A percentile compares a stretch with the other conserved stretches of the same genome.
Conservation (phyloP, 2,888 invertebrate species). For the Andrena dorsata region DNA sequence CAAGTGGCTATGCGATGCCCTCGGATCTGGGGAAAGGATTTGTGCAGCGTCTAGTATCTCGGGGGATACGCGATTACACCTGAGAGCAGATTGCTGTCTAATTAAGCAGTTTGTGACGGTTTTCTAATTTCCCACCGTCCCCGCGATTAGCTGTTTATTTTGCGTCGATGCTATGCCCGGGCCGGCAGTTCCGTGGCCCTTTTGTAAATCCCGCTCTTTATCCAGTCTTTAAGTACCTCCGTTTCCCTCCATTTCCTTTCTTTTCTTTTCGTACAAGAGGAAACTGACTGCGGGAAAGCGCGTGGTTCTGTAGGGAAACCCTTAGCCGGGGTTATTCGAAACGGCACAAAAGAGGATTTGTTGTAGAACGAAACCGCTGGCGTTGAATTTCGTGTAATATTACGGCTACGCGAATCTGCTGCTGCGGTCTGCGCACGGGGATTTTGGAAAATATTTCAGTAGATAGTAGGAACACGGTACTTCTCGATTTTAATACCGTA, state of each 20-base stretch:
- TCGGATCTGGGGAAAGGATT: slow-evolving; percentile 22
- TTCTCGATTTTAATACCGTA: too few relatives aligned
- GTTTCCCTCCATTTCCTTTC: background rate
- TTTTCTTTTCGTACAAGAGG: slow-evolving; percentile 5
- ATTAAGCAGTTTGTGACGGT: slow-evolving; percentile 37
- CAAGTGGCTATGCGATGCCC: too few relatives aligned
- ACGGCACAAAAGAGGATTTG: background rate
- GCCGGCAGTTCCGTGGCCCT: background rate
- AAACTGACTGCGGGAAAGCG: background rate
- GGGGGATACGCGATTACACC: slow-evolving; percentile 11
- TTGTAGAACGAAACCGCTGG: background rate
- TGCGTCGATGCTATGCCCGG: slow-evolving; percentile 1
- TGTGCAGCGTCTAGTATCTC: background rate
- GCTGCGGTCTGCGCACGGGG: too few relatives aligned
- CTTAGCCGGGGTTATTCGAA: slow-evolving; percentile 15
- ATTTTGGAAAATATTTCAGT: too few relatives aligned
- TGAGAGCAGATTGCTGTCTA: slow-evolving; percentile 29
- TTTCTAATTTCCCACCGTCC: slow-evolving; percentile 17
- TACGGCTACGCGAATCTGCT: background rate
- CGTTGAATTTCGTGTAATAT: slow-evolving; percentile 15
- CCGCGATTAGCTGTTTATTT: slow-evolving; percentile 52
- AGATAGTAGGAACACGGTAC: too few relatives aligned
- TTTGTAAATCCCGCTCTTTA: slow-evolving; percentile 47
- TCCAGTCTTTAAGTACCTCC: slow-evolving; percentile 38
- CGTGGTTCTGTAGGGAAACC: background rate